Conservation (phyloP, 2,113 vertebrate genomes). For the Notiomystis cincta region DNA sequence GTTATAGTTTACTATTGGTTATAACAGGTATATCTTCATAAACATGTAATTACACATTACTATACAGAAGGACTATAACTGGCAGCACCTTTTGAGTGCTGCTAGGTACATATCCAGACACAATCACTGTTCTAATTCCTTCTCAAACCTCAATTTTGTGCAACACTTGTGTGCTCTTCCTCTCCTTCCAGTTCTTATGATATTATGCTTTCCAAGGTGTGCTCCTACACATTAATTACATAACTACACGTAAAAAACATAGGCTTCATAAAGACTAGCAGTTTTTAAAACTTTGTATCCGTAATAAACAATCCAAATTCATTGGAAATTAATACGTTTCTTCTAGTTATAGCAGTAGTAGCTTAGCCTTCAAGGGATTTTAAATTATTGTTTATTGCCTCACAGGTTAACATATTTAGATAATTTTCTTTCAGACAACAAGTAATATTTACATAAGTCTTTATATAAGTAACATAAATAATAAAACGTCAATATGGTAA, state of each 20-base stretch:
- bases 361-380: background rate
- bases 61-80: background rate
- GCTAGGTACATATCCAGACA: background rate
- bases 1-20: background rate
- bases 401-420: background rate
- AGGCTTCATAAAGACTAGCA: background rate
- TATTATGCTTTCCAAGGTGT: background rate
- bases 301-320: background rate
- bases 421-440: background rate
- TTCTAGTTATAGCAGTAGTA: background rate
- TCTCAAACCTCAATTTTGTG: background rate
- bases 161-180: background rate
- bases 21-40: background rate
- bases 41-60: background rate
- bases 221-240: background rate
- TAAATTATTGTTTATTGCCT: background rate
- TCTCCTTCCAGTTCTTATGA: background rate
- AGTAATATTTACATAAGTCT: background rate
- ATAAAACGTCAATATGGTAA: background rate
- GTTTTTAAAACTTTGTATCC: background rate
- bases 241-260: background rate
- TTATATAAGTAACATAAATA: background rate
- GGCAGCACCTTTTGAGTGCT: background rate
- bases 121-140: background rate
- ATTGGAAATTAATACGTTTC: background rate